Conservation (phyloP, 2,797 vertebrate species). For the Scomberomorus guttatus region DNA sequence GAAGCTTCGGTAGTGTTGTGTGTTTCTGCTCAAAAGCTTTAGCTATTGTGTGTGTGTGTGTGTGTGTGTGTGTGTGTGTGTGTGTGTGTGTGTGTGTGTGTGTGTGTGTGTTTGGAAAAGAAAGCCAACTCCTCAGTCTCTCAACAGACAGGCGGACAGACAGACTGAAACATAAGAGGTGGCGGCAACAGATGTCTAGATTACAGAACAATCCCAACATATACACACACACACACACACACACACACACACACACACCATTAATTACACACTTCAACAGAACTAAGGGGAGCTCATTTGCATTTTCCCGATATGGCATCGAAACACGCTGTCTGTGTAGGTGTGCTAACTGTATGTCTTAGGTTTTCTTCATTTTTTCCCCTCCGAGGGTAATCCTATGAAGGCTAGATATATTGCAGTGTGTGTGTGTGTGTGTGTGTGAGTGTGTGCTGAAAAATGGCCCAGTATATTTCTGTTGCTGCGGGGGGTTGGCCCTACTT, state of each 20-base stretch:
- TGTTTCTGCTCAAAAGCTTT: slow-evolving; percentile 25
- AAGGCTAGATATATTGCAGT: slow-evolving; percentile 1
- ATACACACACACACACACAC: slow-evolving; percentile 7
- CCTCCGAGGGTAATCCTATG: background rate
- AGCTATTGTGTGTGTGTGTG: slow-evolving; percentile 5
- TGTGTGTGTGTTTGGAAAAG: background rate
- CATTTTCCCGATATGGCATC: slow-evolving; percentile 22
- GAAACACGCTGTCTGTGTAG: background rate
- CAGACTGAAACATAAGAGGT: slow-evolving; percentile 32
- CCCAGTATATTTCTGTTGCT: slow-evolving; percentile 31
- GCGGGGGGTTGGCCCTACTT: slow-evolving; percentile 32
- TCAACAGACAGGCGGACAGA: slow-evolving; percentile 23
- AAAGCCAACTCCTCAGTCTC: slow-evolving; percentile 39
- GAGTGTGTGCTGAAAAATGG: slow-evolving; percentile 16
- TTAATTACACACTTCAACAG: slow-evolving; percentile 49
- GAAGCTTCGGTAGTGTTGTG: slow-evolving; percentile 1
- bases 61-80: slow-evolving; percentile 1
- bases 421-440: background rate
- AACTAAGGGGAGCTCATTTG: slow-evolving; percentile 36
- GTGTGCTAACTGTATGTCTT: background rate
- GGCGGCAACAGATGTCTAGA: slow-evolving; percentile 57
- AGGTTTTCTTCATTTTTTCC: background rate
- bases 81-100: slow-evolving; percentile 22
- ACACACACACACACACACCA: background rate
- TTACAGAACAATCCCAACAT: slow-evolving; percentile 38